Percentiles rank a stretch among this genome's conserved stretches.
These are phyloP conservation scores for Scotopteryx bipunctaria DNA, from an alignment of 2,888 invertebrate genomes.

Conservation along the genomic window DNA sequence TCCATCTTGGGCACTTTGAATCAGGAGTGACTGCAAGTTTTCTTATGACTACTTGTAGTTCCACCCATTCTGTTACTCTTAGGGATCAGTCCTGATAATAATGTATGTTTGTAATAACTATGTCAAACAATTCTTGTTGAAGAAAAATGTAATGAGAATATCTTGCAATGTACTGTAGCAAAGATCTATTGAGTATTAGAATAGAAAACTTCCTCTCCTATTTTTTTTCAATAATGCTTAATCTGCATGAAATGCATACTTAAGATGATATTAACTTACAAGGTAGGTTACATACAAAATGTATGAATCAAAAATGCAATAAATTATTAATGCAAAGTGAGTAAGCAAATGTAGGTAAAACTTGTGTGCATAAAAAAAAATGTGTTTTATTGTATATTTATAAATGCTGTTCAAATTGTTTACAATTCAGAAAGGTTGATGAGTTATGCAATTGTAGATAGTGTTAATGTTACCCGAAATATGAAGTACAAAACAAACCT, in stretches of 20 bases:
- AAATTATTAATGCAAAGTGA: constrained; percentile 5
- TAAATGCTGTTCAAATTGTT: constrained; percentile 29
- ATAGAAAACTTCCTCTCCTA: too few relatives aligned
- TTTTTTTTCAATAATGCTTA: neutral
- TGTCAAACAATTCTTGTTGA: too few relatives aligned
- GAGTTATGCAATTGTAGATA: constrained; percentile 34
- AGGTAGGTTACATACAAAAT: neutral
- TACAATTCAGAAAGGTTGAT: constrained; percentile 28
- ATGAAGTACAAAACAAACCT: constrained; percentile 50
- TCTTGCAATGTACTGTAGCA: neutral
- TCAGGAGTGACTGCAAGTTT: too few relatives aligned
- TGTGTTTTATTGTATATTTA: constrained; percentile 18
- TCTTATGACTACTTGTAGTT: too few relatives aligned
- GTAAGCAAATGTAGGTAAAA: constrained; percentile 1
- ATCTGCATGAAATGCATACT: constrained; percentile 14
- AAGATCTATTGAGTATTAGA: neutral
- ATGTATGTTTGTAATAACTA: too few relatives aligned
- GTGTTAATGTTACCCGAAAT: constrained; percentile 39
- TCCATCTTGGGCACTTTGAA: too few relatives aligned
- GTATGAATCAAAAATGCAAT: constrained; percentile 2
- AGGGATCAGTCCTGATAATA: too few relatives aligned
- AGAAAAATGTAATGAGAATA: too few relatives aligned
- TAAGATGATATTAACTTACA: neutral
- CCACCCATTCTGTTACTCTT: too few relatives aligned
- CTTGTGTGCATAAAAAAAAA: constrained; percentile 11